Evolutionary conservation across 2,113 vertebrate species (phyloP).

Genomic region (Aphyosemion australe): DNA sequence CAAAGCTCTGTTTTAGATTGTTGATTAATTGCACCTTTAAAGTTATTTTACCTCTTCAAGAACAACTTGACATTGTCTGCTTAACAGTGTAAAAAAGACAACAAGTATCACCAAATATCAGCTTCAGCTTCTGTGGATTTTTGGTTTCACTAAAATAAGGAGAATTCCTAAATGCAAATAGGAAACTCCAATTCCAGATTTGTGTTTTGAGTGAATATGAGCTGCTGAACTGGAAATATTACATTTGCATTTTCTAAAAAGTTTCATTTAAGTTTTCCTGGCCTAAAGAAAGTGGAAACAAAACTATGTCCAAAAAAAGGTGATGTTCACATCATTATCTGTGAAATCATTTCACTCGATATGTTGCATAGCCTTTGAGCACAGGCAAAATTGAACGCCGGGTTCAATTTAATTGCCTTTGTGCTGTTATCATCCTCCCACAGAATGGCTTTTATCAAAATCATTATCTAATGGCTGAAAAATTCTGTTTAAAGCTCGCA

Average conservation of each 20-base stretch:
- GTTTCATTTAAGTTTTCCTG: slow-evolving; percentile 24
- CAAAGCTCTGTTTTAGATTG: too few species aligned
- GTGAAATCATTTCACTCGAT: slow-evolving; percentile 55
- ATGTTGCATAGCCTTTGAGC: slow-evolving; percentile 54
- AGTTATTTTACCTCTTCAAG: too few species aligned
- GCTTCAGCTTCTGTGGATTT: too few species aligned
- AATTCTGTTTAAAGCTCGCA: slow-evolving; percentile 46
- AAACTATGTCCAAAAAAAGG: slow-evolving; percentile 49
- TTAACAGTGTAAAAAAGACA: too few species aligned
- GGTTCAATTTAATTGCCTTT: slow-evolving; percentile 69
- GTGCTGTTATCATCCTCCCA: slow-evolving; percentile 65
- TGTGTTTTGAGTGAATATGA: too few species aligned
- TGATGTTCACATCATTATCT: slow-evolving; percentile 46
- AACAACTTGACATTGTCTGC: too few species aligned
- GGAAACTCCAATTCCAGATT: too few species aligned
- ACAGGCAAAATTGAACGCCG: slow-evolving; percentile 61
- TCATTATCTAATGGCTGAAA: slow-evolving; percentile 70
- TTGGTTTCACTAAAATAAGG: too few species aligned
- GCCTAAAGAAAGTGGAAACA: slow-evolving; percentile 41
- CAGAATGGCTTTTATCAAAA: slow-evolving; percentile 70
- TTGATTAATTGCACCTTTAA: too few species aligned
- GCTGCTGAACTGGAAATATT: not conserved
- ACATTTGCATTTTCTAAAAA: slow-evolving; percentile 3
- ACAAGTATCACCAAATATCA: too few species aligned
- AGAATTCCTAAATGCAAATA: too few species aligned